These are phyloP conservation scores for Melieria crassipennis DNA, from an alignment of 2,888 invertebrate species.

Conservation along the genomic window DNA sequence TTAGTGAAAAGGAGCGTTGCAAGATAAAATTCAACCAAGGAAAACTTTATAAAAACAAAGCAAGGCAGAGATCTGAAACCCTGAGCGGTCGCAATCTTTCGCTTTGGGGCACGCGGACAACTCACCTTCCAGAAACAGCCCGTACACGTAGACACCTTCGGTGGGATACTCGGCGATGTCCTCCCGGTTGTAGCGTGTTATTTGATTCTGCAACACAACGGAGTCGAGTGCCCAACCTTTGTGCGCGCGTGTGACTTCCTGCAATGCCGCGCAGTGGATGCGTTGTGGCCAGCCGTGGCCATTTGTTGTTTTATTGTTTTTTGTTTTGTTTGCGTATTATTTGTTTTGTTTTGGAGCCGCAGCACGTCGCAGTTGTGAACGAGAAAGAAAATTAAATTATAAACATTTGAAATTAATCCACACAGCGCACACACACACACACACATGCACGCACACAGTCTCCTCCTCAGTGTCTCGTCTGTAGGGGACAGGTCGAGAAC, in stretches of 20 bases:
- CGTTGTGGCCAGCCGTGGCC: neutral
- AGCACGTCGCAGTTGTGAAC: neutral
- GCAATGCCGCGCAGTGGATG: constrained; percentile 34
- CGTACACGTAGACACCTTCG: constrained; percentile 92
- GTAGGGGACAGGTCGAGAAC: too few species aligned
- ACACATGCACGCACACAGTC: neutral
- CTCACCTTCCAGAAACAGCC: constrained; percentile 89
- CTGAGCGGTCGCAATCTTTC: neutral
- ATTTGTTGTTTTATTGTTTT: constrained; percentile 4
- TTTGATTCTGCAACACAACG: constrained; percentile 92
- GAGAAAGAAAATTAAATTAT: constrained; percentile 10
- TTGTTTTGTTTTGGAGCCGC: neutral
- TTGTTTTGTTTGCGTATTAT: neutral
- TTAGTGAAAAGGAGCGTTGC: neutral
- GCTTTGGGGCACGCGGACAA: constrained; percentile 1
- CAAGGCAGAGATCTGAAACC: neutral
- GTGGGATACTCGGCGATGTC: constrained; percentile 89
- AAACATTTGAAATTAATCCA: constrained; percentile 19
- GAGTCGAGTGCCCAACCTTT: constrained; percentile 98
- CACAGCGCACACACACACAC: neutral
- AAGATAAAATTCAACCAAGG: neutral
- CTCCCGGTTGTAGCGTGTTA: constrained; percentile 87
- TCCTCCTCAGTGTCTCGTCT: too few species aligned
- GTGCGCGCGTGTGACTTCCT: constrained; percentile 96
- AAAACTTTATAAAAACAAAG: neutral